Evolutionary conservation across 2,797 vertebrate species (phyloP).

Genomic region (Eulemur coronatus): DNA sequence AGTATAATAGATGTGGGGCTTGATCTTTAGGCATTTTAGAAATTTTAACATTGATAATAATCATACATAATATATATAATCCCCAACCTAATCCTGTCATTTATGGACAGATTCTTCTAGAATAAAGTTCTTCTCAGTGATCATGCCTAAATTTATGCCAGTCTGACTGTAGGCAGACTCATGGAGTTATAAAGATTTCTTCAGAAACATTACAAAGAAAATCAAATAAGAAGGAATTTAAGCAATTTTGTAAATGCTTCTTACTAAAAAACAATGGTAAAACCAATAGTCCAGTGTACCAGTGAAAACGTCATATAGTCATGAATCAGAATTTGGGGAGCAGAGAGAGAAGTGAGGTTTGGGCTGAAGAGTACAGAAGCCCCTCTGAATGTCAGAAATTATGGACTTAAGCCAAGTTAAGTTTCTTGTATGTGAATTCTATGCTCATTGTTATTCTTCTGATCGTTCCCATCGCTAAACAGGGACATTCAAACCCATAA

Average conservation of each 20-base stretch:
- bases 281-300: background rate
- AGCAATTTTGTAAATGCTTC: background rate
- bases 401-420: background rate
- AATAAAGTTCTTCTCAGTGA: background rate
- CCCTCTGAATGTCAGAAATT: background rate
- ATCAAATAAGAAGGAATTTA: conserved; percentile 2
- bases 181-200: background rate
- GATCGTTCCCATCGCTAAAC: background rate
- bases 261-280: conserved; percentile 15
- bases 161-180: background rate
- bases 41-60: background rate
- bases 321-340: background rate
- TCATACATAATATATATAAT: background rate
- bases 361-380: background rate
- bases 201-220: background rate
- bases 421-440: background rate
- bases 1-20: background rate
- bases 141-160: background rate
- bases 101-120: background rate
- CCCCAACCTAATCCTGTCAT: background rate
- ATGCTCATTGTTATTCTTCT: background rate
- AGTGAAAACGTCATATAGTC: background rate
- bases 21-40: background rate
- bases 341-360: background rate
- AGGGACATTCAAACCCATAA: background rate